These are phyloP conservation scores for Triops cancriformis DNA, from an alignment of 1,140 invertebrate genomes.

Conservation along the genomic window DNA sequence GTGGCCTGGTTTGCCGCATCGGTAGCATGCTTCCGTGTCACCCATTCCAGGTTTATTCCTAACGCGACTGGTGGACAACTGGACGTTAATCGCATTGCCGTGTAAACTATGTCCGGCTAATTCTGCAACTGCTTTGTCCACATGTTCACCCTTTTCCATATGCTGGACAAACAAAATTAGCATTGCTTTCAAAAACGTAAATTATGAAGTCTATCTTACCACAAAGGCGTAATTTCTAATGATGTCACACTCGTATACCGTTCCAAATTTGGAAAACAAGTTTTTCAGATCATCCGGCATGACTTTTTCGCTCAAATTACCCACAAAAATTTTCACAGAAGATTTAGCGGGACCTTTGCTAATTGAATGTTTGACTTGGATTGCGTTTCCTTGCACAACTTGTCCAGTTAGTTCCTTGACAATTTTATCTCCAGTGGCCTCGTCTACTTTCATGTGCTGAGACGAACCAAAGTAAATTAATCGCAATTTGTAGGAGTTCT, in stretches of 20 bases:
- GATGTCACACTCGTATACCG: conserved; percentile 82
- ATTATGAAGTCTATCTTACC: conserved; percentile 32
- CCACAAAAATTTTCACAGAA: conserved; percentile 82
- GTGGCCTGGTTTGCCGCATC: conserved; percentile 84
- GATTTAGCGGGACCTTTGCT: conserved; percentile 73
- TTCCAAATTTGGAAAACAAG: conserved; percentile 77
- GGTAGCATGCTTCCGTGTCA: conserved; percentile 86
- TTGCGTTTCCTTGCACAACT: conserved; percentile 72
- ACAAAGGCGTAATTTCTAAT: conserved; percentile 87
- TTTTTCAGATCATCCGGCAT: conserved; percentile 76
- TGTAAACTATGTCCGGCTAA: conserved; percentile 69
- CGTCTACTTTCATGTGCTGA: conserved; percentile 79
- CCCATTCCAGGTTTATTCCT: conserved; percentile 89
- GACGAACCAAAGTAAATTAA: conserved; percentile 29
- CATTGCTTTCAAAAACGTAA: conserved; percentile 16
- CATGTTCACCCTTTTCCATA: conserved; percentile 68
- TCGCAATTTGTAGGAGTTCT: neutral
- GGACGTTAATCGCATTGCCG: conserved; percentile 78
- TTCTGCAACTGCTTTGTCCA: conserved; percentile 76
- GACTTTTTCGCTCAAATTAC: conserved; percentile 79
- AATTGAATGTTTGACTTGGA: conserved; percentile 85
- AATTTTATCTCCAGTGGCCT: conserved; percentile 78
- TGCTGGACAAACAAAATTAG: conserved; percentile 40
- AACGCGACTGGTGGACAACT: conserved; percentile 81
- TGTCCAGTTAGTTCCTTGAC: conserved; percentile 85